Conservation (phyloP, 2,113 vertebrate species). For the Gasterosteus nipponicus region DNA sequence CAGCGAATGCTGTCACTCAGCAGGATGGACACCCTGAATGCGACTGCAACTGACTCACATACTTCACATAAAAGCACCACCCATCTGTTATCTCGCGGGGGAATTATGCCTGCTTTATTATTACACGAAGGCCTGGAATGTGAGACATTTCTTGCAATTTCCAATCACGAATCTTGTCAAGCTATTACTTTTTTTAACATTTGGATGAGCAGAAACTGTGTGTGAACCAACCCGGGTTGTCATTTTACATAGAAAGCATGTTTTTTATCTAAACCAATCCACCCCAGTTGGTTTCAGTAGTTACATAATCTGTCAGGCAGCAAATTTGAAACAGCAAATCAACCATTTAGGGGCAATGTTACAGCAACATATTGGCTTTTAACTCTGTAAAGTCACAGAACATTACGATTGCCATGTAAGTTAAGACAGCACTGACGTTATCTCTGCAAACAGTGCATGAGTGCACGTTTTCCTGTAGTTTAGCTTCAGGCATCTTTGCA, state of each 20-base stretch:
- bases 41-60: conserved; percentile 14
- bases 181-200: not conserved
- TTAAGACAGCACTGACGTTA: conserved; percentile 15
- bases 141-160: conserved; percentile 20
- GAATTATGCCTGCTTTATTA: not conserved
- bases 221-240: not conserved
- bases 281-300: not conserved
- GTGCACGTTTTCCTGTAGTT: not conserved
- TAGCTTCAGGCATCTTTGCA: not conserved
- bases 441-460: conserved; percentile 13
- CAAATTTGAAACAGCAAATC: not conserved
- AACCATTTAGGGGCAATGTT: conserved; percentile 4
- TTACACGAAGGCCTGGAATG: conserved; percentile 3
- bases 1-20: conserved; percentile 43
- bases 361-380: not conserved
- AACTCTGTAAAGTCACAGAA: conserved; percentile 9
- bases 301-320: not conserved
- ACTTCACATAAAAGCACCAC: not conserved
- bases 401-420: conserved; percentile 31
- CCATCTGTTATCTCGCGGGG: not conserved
- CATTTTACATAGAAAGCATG: not conserved
- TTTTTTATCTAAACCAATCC: conserved; percentile 3
- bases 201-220: not conserved
- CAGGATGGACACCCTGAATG: conserved; percentile 9
- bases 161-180: conserved; percentile 4